These are phyloP conservation scores for Rhamnusium bicolor DNA, from an alignment of 2,888 invertebrate species.

Conservation along the genomic window DNA sequence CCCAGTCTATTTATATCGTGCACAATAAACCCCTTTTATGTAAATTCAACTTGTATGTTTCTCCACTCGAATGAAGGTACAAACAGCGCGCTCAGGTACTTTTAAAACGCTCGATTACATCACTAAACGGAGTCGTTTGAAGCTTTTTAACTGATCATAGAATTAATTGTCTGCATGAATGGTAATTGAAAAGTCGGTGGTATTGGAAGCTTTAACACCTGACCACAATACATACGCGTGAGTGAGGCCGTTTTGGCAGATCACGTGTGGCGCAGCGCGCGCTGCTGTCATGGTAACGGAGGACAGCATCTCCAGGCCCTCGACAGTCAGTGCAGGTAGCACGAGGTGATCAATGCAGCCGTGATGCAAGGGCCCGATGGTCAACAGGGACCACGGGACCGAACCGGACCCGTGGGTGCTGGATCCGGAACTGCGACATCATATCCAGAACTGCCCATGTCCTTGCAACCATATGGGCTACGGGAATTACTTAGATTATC, in stretches of 20 bases:
- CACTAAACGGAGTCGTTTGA: conserved; percentile 18
- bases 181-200: conserved; percentile 20
- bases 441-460: conserved; percentile 91
- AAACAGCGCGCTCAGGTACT: background rate
- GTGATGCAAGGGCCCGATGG: conserved; percentile 64
- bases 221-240: conserved; percentile 31
- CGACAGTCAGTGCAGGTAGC: conserved; percentile 51
- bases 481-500: conserved; percentile 93
- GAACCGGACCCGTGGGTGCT: conserved; percentile 69
- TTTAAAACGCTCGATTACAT: conserved; percentile 23
- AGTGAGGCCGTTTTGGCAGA: conserved; percentile 42
- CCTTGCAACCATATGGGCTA: conserved; percentile 95
- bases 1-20: conserved; percentile 30
- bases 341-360: conserved; percentile 53
- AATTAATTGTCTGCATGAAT: conserved; percentile 25
- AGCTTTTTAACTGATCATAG: conserved; percentile 9
- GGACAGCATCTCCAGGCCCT: conserved; percentile 64
- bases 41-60: conserved; percentile 3
- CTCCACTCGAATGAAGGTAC: conserved; percentile 9
- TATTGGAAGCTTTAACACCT: conserved; percentile 23
- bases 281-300: conserved; percentile 64
- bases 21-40: conserved; percentile 27
- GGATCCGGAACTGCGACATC: conserved; percentile 89
- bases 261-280: conserved; percentile 59
- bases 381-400: conserved; percentile 70